phyloP scores from a whole-genome alignment of 2,888 invertebrate genomes.

The Dolichopus griseipennis region DNA sequence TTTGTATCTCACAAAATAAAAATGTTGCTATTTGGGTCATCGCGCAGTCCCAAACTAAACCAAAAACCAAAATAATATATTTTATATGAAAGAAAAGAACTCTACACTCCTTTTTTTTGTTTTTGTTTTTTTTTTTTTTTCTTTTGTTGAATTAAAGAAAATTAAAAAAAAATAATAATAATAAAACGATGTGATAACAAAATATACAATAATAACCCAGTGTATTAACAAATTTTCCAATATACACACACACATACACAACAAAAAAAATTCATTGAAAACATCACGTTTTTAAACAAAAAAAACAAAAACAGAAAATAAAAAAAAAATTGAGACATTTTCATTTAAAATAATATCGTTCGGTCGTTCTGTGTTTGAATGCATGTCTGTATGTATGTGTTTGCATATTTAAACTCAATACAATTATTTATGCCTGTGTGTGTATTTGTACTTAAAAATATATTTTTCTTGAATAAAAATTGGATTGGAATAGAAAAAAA shows the following conservation, averaged over 20 bases:
- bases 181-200: not conserved
- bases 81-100: not conserved
- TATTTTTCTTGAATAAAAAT: too few species aligned
- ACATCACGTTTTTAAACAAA: not conserved
- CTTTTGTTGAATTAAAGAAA: not conserved
- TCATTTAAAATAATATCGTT: not conserved
- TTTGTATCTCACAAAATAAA: not conserved
- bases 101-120: not conserved
- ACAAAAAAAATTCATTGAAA: not conserved
- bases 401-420: too few species aligned
- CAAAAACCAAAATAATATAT: not conserved
- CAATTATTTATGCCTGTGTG: not conserved
- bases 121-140: too few species aligned
- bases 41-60: not conserved
- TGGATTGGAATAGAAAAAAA: too few species aligned
- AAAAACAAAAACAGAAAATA: not conserved
- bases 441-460: too few species aligned
- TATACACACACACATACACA: not conserved
- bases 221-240: not conserved
- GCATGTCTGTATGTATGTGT: not conserved
- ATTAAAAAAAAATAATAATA: not conserved
- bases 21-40: constrained; percentile 6
- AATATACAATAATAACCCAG: not conserved
- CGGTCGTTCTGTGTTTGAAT: too few species aligned
- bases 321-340: not conserved